These are phyloP conservation scores for Cyclargus thomasi DNA, from an alignment of 1,140 invertebrate genomes.

Conservation along the genomic window DNA sequence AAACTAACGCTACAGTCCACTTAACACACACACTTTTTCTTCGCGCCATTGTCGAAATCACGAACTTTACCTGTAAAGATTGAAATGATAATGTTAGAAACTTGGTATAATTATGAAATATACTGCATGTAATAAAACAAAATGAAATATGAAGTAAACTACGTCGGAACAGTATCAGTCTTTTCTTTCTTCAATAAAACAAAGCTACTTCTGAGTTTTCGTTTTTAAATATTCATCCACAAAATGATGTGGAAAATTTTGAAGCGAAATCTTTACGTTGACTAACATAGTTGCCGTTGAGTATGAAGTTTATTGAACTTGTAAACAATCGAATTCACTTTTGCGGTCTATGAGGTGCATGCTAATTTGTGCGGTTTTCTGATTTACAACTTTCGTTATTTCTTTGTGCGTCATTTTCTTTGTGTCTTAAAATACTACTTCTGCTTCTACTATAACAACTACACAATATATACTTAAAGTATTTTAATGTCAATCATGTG, in stretches of 20 bases:
- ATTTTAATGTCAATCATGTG: no score
- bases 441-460: no score
- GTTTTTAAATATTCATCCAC: no score
- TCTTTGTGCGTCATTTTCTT: constrained; percentile 15
- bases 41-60: constrained; percentile 48
- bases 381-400: constrained; percentile 18
- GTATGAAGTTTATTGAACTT: background rate
- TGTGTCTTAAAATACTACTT: background rate
- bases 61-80: constrained; percentile 58
- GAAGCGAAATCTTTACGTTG: no score
- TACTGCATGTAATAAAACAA: background rate
- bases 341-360: constrained; percentile 16
- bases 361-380: constrained; percentile 10
- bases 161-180: no score
- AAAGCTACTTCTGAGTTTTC: no score
- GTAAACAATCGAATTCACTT: constrained; percentile 18
- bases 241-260: no score
- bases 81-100: constrained; percentile 23
- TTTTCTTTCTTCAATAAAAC: no score
- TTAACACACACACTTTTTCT: constrained; percentile 58
- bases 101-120: background rate
- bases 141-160: no score
- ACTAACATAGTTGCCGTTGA: no score
- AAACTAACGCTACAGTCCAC: constrained; percentile 66
- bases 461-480: background rate